Conservation (phyloP, 2,113 vertebrate genomes). For the Verasper variegatus region DNA sequence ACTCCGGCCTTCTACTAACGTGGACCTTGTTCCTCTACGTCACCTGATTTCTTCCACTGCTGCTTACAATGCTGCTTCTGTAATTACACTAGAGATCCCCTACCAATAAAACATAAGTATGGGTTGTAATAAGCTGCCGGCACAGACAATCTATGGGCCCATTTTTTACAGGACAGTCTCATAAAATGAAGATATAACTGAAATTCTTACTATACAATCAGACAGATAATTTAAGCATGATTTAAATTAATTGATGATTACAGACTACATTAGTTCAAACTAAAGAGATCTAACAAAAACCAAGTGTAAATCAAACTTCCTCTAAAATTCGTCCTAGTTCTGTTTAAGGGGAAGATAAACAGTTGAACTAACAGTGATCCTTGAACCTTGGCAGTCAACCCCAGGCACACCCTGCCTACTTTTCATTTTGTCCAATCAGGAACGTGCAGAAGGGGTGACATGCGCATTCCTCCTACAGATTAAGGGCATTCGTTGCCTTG, state of each 20-base stretch:
- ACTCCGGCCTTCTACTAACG: not conserved
- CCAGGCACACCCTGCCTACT: not conserved
- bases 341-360: slow-evolving; percentile 17
- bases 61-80: too few species aligned
- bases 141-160: not conserved
- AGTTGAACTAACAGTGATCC: slow-evolving; percentile 12
- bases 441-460: not conserved
- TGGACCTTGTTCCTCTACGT: not conserved
- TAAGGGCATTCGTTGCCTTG: slow-evolving; percentile 27
- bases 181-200: not conserved
- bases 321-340: not conserved
- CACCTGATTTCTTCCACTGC: not conserved
- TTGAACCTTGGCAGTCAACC: slow-evolving; percentile 30
- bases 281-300: not conserved
- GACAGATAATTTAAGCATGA: not conserved
- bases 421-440: slow-evolving; percentile 8
- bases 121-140: not conserved
- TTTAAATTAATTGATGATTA: not conserved
- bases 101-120: not conserved
- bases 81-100: not conserved
- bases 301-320: not conserved
- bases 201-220: not conserved
- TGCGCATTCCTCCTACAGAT: slow-evolving; percentile 27
- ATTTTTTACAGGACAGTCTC: not conserved
- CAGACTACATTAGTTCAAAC: not conserved